phyloP scores from a whole-genome alignment of 2,888 invertebrate species.

The Drosophila monieri region DNA sequence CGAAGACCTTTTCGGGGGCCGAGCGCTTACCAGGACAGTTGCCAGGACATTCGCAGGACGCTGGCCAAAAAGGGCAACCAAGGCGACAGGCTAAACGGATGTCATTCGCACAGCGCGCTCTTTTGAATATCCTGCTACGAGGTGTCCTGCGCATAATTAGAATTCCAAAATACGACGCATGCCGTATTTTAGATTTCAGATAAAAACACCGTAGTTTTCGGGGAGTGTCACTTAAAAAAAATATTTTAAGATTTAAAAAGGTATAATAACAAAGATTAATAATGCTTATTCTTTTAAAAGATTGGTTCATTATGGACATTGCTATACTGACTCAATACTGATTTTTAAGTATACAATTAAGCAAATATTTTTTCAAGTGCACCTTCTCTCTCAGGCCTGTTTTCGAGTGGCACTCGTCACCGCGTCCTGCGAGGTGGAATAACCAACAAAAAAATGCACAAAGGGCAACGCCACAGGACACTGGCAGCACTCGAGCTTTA shows the following conservation, averaged over 20 bases:
- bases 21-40: slow-evolving; percentile 18
- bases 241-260: not conserved
- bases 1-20: slow-evolving; percentile 46
- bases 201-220: slow-evolving; percentile 77
- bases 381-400: slow-evolving; percentile 2
- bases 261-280: no score
- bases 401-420: slow-evolving; percentile 70
- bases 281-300: no score
- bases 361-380: slow-evolving; percentile 1
- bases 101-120: slow-evolving; percentile 64
- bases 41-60: slow-evolving; percentile 33
- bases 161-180: slow-evolving; percentile 67
- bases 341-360: no score
- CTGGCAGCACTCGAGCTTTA: slow-evolving; percentile 62
- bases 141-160: slow-evolving; percentile 70
- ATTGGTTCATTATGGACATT: no score
- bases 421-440: slow-evolving; percentile 65
- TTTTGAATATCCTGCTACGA: slow-evolving; percentile 59
- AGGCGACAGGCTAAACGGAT: slow-evolving; percentile 61
- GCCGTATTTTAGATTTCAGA: slow-evolving; percentile 72
- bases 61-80: slow-evolving; percentile 41
- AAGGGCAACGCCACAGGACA: slow-evolving; percentile 64
- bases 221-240: slow-evolving; percentile 2
- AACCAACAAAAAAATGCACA: slow-evolving; percentile 38
- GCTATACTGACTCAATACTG: no score